Evolutionary conservation across 2,888 invertebrate genomes (phyloP), one percentile per base, ranked within the genome.

Genomic region (Lacanobia oleracea): DNA sequence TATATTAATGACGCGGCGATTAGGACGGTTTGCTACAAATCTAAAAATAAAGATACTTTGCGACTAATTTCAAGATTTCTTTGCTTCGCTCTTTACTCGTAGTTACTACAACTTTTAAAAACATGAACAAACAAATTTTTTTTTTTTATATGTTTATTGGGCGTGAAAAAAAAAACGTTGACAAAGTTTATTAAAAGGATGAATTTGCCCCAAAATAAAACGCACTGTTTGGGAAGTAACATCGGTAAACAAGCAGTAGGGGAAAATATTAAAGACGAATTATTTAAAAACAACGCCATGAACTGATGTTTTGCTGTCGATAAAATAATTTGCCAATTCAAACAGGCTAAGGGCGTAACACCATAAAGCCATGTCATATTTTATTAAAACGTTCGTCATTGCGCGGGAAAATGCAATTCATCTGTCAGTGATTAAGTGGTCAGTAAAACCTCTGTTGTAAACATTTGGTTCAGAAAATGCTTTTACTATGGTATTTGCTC

Each of bases 51-150:
- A n/a, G n/a, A n/a, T n/a, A n/a, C 33, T 33, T 33, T 33, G 5
- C 33, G 33, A 33, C 33, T 33, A 33, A 33, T 33, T 33, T 6
- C 6, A 33, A 33, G 33, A 33, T 33, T 33, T 33, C 4, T 33
- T 33, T 33, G 33, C 33, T 33, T 33, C 33, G 33, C 33, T 33
- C 33, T 33, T 33, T 33, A 33, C 33, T 33, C 33, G 33, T 33
- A 33, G 7, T 23, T 54, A 37, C 10, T 33, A 21, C 21, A 51
- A 21, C 8, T 37, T 45, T 37, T 23, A 7, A 40, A 40, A 40
- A 50, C 14, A 72, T 56, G 43, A 33, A 48, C 45, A 71, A 21
- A 45, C 8, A 60, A 43, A 51, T 27, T 33, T n/a, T 43, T 67
- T n/a, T 33, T 50, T 1, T 2, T 12, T 23, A 5, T 33, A 40